phyloP scores from a whole-genome alignment of 2,113 vertebrate genomes.

The Poeciliopsis prolifica region DNA sequence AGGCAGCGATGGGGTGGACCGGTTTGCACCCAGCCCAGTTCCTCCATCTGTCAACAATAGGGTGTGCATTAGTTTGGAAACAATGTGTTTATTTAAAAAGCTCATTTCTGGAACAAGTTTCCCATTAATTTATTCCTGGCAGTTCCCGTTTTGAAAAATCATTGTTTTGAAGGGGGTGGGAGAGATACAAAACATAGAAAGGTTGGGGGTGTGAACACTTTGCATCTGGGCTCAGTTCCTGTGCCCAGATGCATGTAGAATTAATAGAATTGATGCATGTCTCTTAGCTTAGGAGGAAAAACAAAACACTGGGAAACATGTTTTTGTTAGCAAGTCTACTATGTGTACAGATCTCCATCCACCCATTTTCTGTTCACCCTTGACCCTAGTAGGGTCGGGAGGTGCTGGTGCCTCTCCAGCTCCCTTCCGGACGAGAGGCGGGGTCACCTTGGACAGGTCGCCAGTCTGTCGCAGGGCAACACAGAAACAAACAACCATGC shows the following conservation, averaged over 20 bases:
- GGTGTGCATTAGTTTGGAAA: constrained; percentile 85
- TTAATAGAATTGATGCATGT: constrained; percentile 55
- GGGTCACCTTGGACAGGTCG: too few species aligned
- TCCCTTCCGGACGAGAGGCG: too few species aligned
- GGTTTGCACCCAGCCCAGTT: constrained; percentile 73
- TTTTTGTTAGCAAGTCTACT: constrained; percentile 59
- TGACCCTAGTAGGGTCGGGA: too few species aligned
- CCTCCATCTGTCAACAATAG: constrained; percentile 82
- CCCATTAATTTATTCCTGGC: constrained; percentile 82
- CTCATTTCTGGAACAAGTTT: constrained; percentile 80
- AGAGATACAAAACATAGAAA: constrained; percentile 65
- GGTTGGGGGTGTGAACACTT: constrained; percentile 51
- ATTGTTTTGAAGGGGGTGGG: constrained; percentile 67
- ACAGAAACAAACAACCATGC: too few species aligned
- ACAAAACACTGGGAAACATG: constrained; percentile 50
- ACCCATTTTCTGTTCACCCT: too few species aligned
- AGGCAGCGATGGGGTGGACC: constrained; percentile 40
- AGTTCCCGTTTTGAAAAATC: constrained; percentile 76
- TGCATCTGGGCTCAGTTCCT: constrained; percentile 72
- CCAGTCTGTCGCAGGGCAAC: too few species aligned
- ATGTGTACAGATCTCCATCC: too few species aligned
- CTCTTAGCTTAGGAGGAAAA: constrained; percentile 53
- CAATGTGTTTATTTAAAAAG: constrained; percentile 87
- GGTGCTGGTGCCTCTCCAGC: too few species aligned
- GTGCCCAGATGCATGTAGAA: constrained; percentile 52